phyloP scores from a whole-genome alignment of 2,797 vertebrate species.

The Clarias pachynema region DNA sequence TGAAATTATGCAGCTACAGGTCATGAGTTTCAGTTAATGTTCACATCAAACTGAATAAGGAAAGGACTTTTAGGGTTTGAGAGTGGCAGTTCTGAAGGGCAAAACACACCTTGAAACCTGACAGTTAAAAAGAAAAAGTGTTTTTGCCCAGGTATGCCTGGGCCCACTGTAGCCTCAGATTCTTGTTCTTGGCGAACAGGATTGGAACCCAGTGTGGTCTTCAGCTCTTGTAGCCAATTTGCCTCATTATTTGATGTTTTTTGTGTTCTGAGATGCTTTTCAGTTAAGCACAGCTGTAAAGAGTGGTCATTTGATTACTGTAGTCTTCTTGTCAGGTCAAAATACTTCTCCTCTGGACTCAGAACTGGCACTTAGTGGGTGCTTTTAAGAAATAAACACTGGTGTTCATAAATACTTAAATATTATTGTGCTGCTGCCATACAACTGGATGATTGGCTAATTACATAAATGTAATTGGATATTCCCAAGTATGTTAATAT shows the following conservation, averaged over 20 bases:
- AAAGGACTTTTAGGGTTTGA: neutral
- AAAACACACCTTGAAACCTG: neutral
- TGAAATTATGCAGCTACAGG: neutral
- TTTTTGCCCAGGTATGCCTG: neutral
- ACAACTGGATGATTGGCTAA: neutral
- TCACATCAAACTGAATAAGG: neutral
- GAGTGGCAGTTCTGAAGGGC: neutral
- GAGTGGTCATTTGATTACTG: neutral
- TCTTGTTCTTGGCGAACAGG: neutral
- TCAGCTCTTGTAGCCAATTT: neutral
- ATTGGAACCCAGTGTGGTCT: neutral
- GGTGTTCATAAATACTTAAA: neutral
- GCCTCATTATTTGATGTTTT: neutral
- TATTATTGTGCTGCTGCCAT: neutral
- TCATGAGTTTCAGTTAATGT: neutral
- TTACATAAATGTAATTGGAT: neutral
- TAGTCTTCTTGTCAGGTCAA: neutral
- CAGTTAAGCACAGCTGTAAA: neutral
- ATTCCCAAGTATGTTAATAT: neutral
- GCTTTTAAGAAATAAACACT: neutral
- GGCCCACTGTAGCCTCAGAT: neutral
- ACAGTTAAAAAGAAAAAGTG: neutral
- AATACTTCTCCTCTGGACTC: neutral
- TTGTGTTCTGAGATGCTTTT: neutral
- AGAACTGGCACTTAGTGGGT: neutral